Evolutionary conservation across 2,113 vertebrate genomes (phyloP).

Genomic region (Esox niger): DNA sequence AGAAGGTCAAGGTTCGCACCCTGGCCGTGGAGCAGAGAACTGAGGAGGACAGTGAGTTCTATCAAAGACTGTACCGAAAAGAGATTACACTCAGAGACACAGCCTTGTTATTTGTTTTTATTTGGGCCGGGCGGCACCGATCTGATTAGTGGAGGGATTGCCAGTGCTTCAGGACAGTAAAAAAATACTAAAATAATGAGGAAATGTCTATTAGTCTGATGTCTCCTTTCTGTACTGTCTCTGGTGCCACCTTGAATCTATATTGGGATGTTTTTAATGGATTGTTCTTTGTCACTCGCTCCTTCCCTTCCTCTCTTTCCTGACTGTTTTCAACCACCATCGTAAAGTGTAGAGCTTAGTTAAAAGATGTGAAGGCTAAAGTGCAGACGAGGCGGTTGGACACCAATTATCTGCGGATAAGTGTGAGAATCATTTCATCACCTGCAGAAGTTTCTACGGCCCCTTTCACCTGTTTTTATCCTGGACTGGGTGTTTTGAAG

Average conservation of each 20-base stretch:
- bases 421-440: no score
- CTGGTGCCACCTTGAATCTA: neutral
- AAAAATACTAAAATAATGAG: no score
- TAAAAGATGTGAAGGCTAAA: neutral
- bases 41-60: conserved; percentile 91
- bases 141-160: no score
- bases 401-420: neutral
- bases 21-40: conserved; percentile 89
- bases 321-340: neutral
- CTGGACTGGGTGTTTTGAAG: neutral
- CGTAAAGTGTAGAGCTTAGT: neutral
- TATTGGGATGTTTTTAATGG: no score
- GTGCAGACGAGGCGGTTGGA: neutral
- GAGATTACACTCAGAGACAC: no score
- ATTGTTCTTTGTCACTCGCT: neutral
- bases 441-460: neutral
- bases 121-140: no score
- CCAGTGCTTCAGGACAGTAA: no score
- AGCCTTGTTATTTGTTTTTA: no score
- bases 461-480: neutral
- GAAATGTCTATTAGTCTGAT: no score
- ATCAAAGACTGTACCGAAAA: no score
- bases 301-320: neutral
- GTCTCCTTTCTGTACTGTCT: no score
- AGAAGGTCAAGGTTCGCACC: conserved; percentile 90